These are phyloP conservation scores for Tribolium madens DNA, from an alignment of 1,140 invertebrate genomes.

Conservation along the genomic window DNA sequence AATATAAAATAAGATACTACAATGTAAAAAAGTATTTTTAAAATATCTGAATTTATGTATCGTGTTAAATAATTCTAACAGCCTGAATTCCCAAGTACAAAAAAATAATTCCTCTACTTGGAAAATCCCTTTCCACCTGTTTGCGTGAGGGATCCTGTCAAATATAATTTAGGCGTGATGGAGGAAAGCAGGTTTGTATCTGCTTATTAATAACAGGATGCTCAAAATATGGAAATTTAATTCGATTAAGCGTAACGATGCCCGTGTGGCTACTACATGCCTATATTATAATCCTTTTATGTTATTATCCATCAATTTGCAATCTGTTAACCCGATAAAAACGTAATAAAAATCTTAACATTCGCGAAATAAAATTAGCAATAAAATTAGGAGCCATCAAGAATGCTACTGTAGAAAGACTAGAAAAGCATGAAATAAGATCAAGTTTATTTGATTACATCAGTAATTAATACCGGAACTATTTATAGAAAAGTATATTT, in stretches of 20 bases:
- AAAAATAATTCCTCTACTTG: too few species aligned
- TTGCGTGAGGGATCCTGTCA: background rate
- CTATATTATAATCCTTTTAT: slow-evolving; percentile 13
- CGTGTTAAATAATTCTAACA: too few species aligned
- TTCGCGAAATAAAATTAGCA: background rate
- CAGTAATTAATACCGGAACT: background rate
- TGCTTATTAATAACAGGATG: slow-evolving; percentile 20
- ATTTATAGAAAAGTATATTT: background rate
- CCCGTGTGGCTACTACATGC: background rate
- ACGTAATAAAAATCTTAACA: slow-evolving; percentile 17
- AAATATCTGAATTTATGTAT: too few species aligned
- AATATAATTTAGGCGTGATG: slow-evolving; percentile 9
- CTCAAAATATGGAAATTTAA: slow-evolving; percentile 33
- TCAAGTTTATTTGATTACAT: background rate
- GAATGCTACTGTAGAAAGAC: background rate
- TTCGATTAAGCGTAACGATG: slow-evolving; percentile 22
- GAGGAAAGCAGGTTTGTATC: background rate
- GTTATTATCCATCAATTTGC: slow-evolving; percentile 27
- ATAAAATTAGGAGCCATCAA: background rate
- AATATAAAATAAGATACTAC: too few species aligned
- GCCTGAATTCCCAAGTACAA: too few species aligned
- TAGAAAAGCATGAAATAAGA: background rate
- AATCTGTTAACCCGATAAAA: slow-evolving; percentile 35
- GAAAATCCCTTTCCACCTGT: background rate
- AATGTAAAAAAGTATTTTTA: too few species aligned